These are phyloP conservation scores for Loris lydekkerianus DNA, from an alignment of 2,797 vertebrate species.

Conservation along the genomic window DNA sequence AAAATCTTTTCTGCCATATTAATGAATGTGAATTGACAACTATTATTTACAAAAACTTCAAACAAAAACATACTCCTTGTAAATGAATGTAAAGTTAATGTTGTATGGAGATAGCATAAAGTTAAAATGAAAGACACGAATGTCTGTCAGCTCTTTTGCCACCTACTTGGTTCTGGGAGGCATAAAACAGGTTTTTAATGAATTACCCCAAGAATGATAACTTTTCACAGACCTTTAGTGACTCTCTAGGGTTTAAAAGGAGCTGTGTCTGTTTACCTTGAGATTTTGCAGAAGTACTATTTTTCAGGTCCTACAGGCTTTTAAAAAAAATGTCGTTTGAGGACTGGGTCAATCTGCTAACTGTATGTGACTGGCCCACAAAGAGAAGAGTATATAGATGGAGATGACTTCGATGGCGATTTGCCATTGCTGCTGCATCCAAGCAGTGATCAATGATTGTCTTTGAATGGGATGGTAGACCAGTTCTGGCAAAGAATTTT, in stretches of 20 bases:
- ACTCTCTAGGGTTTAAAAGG: neutral
- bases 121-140: constrained; percentile 25
- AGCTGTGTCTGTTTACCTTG: neutral
- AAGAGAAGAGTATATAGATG: neutral
- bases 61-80: constrained; percentile 58
- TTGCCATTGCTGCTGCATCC: neutral
- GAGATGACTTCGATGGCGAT: neutral
- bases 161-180: neutral
- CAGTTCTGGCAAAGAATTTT: neutral
- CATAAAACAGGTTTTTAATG: neutral
- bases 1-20: constrained; percentile 59
- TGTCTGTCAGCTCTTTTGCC: constrained; percentile 46
- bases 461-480: neutral
- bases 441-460: neutral
- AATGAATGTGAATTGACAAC: constrained; percentile 54
- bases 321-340: neutral
- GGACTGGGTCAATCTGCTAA: neutral
- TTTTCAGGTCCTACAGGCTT: neutral
- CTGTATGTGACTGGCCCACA: neutral
- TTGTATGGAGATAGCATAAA: constrained; percentile 43
- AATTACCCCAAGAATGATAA: neutral
- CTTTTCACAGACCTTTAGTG: neutral
- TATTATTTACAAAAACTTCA: constrained; percentile 72
- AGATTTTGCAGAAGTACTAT: neutral
- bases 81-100: constrained; percentile 66